Conservation (phyloP, 2,888 invertebrate genomes). For the Mesorhabditis spiculigera region DNA sequence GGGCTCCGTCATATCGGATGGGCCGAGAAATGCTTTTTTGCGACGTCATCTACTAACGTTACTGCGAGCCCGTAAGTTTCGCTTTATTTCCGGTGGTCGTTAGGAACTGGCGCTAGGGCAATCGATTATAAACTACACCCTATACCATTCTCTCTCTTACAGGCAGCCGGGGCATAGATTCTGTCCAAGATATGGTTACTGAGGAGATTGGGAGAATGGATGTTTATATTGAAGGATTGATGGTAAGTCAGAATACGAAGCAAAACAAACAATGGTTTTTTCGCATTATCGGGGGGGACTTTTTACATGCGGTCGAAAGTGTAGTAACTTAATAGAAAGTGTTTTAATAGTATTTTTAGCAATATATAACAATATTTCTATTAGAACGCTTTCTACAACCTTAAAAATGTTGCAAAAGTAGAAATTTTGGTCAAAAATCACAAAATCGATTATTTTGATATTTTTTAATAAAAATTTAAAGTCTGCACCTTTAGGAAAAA, state of each 20-base stretch:
- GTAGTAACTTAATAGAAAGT: no score
- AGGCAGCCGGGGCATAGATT: neutral
- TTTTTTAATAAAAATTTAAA: neutral
- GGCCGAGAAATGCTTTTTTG: neutral
- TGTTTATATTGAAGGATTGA: neutral
- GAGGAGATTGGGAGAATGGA: constrained; percentile 1
- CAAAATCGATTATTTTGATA: neutral
- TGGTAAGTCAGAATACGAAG: neutral
- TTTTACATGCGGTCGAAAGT: no score
- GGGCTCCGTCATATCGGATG: constrained; percentile 1
- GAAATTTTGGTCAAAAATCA: no score
- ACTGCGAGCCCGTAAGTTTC: neutral
- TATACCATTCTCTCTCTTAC: neutral
- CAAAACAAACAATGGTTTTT: no score
- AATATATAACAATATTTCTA: no score
- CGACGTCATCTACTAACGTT: neutral
- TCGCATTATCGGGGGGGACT: no score
- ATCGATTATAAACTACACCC: neutral
- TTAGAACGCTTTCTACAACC: no score
- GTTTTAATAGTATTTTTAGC: no score
- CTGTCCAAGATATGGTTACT: neutral
- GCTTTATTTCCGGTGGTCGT: neutral
- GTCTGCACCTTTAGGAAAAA: neutral
- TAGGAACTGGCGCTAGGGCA: neutral
- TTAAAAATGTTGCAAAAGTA: no score